These are phyloP conservation scores for rat (Rattus norvegicus) DNA, from an alignment of 2,113 vertebrate genomes.

Conservation along the genomic window GRCr8 NC_086034.1:32891501-32892000, in stretches of 20 bases:
- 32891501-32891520: background rate
- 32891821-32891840: too few species aligned
- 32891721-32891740: background rate
- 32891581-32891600: background rate
- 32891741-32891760: too few species aligned
- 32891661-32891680: background rate
- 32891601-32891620: too few species aligned
- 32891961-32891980: background rate
- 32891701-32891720: background rate
- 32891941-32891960: constrained; percentile 16
- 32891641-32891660: background rate
- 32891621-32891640: too few species aligned
- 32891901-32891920: background rate
- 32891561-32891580: background rate
- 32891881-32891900: background rate
- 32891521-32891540: background rate
- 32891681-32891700: background rate
- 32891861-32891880: background rate
- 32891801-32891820: background rate
- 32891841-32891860: background rate
- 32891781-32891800: background rate
- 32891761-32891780: background rate
- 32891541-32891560: background rate
- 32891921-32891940: background rate
- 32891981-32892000: constrained; percentile 11